These are phyloP conservation scores for Irena cyanogastra DNA, from an alignment of 2,113 vertebrate genomes.

Conservation along the genomic window DNA sequence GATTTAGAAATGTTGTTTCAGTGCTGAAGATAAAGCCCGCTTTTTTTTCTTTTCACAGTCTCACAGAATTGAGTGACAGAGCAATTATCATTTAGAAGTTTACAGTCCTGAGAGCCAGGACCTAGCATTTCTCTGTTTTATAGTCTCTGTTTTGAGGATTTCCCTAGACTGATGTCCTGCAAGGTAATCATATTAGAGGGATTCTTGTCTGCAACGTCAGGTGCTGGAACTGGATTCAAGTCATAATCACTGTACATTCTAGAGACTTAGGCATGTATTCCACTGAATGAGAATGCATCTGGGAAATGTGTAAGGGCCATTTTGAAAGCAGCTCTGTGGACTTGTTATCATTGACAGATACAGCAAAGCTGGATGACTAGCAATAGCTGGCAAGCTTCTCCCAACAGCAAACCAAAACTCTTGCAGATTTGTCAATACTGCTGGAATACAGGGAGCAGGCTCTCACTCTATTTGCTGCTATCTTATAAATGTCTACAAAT, in stretches of 20 bases:
- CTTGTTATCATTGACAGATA: neutral
- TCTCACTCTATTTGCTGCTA: neutral
- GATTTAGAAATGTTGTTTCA: neutral
- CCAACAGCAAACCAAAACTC: neutral
- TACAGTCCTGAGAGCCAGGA: neutral
- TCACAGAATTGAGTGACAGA: neutral
- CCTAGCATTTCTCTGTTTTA: neutral
- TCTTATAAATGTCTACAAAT: neutral
- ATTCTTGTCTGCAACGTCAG: neutral
- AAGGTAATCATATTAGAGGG: slow-evolving; percentile 1
- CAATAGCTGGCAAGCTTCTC: neutral
- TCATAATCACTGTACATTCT: neutral
- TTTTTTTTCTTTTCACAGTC: neutral
- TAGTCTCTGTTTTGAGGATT: neutral
- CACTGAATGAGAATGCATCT: neutral
- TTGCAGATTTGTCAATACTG: neutral
- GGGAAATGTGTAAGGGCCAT: neutral
- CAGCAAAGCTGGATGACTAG: neutral
- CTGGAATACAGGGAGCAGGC: neutral
- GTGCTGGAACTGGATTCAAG: neutral
- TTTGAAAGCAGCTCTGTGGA: neutral
- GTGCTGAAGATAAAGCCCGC: neutral
- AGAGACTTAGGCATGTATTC: neutral
- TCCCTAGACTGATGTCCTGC: neutral
- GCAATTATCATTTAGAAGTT: neutral